These are phyloP conservation scores for Perca schrenkii DNA, from an alignment of 2,113 vertebrate genomes.

Conservation along the genomic window DNA sequence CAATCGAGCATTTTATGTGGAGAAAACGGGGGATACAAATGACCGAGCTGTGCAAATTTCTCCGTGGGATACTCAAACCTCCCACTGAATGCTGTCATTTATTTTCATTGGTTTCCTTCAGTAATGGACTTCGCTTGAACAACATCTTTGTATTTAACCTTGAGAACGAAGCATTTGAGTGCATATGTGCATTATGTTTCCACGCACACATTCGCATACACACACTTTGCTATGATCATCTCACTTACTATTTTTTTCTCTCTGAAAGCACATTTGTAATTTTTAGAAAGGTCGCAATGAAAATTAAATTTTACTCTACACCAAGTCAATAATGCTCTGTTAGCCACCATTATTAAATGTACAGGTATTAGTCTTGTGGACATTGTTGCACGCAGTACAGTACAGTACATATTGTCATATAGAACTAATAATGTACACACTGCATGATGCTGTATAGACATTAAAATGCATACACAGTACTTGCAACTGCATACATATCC, in stretches of 20 bases:
- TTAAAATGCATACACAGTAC: background rate
- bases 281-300: slow-evolving; percentile 25
- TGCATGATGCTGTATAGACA: background rate
- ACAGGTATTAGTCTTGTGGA: slow-evolving; percentile 15
- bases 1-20: slow-evolving; percentile 66
- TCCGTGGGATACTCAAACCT: slow-evolving; percentile 68
- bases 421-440: background rate
- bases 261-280: slow-evolving; percentile 55
- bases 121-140: slow-evolving; percentile 76
- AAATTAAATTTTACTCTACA: slow-evolving; percentile 43
- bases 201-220: slow-evolving; percentile 20
- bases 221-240: slow-evolving; percentile 53
- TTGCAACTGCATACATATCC: background rate
- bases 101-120: slow-evolving; percentile 72
- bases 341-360: slow-evolving; percentile 3
- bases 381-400: background rate
- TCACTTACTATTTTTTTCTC: slow-evolving; percentile 25
- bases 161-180: slow-evolving; percentile 69
- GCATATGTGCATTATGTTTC: slow-evolving; percentile 46
- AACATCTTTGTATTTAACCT: slow-evolving; percentile 80
- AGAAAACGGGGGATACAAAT: slow-evolving; percentile 61
- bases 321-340: slow-evolving; percentile 2
- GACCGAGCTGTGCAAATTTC: slow-evolving; percentile 63
- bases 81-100: slow-evolving; percentile 73
- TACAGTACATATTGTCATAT: background rate